These are phyloP conservation scores for Hephaestus fuliginosus DNA, from an alignment of 2,797 vertebrate species.

Conservation along the genomic window DNA sequence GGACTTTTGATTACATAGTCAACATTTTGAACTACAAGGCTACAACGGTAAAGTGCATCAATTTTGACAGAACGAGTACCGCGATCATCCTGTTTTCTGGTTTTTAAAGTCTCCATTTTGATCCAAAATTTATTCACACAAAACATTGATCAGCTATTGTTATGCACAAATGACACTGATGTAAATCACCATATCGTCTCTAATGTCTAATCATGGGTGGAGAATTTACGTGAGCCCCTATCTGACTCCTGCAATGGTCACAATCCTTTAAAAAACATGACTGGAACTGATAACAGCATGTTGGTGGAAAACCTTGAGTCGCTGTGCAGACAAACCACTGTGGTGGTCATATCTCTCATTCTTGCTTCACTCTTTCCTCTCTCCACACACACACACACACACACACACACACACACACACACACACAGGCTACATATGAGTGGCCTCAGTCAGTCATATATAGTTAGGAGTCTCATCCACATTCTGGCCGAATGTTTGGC, in stretches of 20 bases:
- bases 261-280: slow-evolving; percentile 18
- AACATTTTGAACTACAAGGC: background rate
- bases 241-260: slow-evolving; percentile 17
- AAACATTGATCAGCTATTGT: too few relatives aligned
- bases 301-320: background rate
- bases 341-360: slow-evolving; percentile 39
- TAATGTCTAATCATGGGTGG: slow-evolving; percentile 15
- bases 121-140: too few relatives aligned
- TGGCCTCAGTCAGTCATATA: slow-evolving; percentile 70
- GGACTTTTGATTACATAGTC: background rate
- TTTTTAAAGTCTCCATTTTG: too few relatives aligned
- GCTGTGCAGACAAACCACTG: slow-evolving; percentile 31
- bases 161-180: background rate
- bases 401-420: slow-evolving; percentile 25
- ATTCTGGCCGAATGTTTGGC: slow-evolving; percentile 64
- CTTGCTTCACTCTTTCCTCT: slow-evolving; percentile 13
- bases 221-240: background rate
- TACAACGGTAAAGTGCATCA: too few relatives aligned
- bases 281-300: slow-evolving; percentile 37
- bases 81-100: background rate
- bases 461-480: slow-evolving; percentile 79
- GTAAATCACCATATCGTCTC: too few relatives aligned
- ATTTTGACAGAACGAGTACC: too few relatives aligned
- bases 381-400: slow-evolving; percentile 16
- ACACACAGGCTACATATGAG: slow-evolving; percentile 33